Evolutionary conservation across 92 coral and sea anemone species (phyloP).

Genomic region (Scolanthus callimorphus): DNA sequence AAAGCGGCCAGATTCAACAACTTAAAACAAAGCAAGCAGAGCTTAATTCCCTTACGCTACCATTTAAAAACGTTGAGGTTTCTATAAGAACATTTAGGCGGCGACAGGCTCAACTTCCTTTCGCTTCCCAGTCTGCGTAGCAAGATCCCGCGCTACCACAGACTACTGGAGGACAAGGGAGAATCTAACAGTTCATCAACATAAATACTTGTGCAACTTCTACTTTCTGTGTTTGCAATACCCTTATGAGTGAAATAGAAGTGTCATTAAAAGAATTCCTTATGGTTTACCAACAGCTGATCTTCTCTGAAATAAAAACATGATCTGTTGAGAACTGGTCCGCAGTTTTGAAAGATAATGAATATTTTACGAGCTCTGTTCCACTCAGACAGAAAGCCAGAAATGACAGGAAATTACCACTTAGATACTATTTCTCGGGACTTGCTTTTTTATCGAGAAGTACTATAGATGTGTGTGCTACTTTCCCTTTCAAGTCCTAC

Average conservation of each 20-base stretch:
- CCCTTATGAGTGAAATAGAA: not conserved
- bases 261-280: not conserved
- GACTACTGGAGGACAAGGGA: slow-evolving; percentile 2
- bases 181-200: slow-evolving; percentile 14
- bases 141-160: slow-evolving; percentile 75
- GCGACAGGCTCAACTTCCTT: slow-evolving; percentile 68
- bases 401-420: not conserved
- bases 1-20: slow-evolving; percentile 36
- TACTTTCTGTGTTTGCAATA: not conserved
- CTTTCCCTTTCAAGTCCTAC: too few species aligned
- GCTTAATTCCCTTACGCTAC: slow-evolving; percentile 41
- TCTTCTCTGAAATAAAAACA: not conserved
- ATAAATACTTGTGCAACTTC: not conserved
- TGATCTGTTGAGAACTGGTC: not conserved
- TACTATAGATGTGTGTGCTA: too few species aligned
- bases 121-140: slow-evolving; percentile 74
- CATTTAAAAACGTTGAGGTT: slow-evolving; percentile 67
- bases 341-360: not conserved
- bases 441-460: too few species aligned
- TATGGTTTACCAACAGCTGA: not conserved
- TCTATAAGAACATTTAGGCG: slow-evolving; percentile 50
- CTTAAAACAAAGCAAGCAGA: slow-evolving; percentile 24
- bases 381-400: not conserved
- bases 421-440: too few species aligned
- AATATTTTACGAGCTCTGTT: slow-evolving; percentile 2